Percentiles rank a stretch among this genome's conserved stretches.
These are phyloP conservation scores for Zaprionus gabonicus DNA, from an alignment of 1,140 invertebrate genomes.

Conservation along the genomic window DNA sequence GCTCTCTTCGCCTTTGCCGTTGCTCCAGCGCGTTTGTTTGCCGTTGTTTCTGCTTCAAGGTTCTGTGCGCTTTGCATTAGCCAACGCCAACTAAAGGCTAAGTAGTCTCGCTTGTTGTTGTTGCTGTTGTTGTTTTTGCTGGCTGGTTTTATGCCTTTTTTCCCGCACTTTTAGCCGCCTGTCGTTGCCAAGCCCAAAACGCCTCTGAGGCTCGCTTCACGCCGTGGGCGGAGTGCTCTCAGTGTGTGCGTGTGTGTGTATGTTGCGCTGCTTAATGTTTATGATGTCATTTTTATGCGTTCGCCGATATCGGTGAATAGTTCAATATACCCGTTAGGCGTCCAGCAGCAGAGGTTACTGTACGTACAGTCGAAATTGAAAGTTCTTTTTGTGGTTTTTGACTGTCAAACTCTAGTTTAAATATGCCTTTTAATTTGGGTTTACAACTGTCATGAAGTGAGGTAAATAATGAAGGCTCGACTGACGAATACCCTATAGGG, in stretches of 20 bases:
- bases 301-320: constrained; percentile 50
- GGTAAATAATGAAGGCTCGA: neutral
- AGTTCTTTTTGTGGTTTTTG: constrained; percentile 20
- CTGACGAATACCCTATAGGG: neutral
- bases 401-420: constrained; percentile 9
- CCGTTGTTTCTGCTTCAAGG: constrained; percentile 75
- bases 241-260: neutral
- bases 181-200: constrained; percentile 61
- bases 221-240: constrained; percentile 35
- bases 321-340: constrained; percentile 60
- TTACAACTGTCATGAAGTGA: neutral
- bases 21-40: constrained; percentile 67
- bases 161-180: constrained; percentile 11
- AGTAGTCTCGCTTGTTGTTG: constrained; percentile 36
- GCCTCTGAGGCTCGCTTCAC: constrained; percentile 34
- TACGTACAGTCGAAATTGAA: constrained; percentile 41
- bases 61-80: constrained; percentile 78
- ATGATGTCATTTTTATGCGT: constrained; percentile 62
- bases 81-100: constrained; percentile 58
- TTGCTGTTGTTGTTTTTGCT: constrained; percentile 24
- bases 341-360: constrained; percentile 23
- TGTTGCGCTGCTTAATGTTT: constrained; percentile 2
- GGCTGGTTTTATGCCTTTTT: constrained; percentile 4
- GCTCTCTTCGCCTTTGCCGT: neutral
- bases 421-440: neutral